Evolutionary conservation across 2,113 vertebrate genomes (phyloP).

Genomic region (Montifringilla adamsi): DNA sequence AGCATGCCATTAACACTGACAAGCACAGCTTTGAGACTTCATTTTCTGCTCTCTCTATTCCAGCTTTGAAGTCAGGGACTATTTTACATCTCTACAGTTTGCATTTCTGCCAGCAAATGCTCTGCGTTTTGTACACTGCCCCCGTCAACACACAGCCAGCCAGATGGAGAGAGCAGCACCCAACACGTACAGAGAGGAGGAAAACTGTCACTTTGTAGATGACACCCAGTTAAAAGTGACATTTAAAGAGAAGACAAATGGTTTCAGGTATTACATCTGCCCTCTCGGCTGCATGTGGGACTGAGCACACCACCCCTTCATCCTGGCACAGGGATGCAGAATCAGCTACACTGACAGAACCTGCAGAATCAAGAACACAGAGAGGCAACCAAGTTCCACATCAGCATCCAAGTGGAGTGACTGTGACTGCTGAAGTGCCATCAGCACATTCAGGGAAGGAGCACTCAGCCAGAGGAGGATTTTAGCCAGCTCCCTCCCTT

Average conservation of each 20-base stretch:
- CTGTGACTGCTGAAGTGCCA: background rate
- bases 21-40: background rate
- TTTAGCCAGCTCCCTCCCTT: background rate
- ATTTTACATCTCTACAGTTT: background rate
- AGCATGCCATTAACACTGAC: background rate
- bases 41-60: background rate
- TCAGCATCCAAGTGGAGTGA: background rate
- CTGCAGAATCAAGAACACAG: accelerated
- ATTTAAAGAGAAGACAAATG: background rate
- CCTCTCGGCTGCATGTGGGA: background rate
- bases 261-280: constrained; percentile 9
- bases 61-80: background rate
- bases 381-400: background rate
- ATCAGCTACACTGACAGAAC: background rate
- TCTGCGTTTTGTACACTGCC: background rate
- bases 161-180: background rate
- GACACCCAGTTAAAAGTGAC: background rate
- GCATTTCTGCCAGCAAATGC: background rate
- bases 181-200: background rate
- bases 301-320: background rate
- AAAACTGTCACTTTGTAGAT: background rate
- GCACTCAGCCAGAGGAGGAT: background rate
- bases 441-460: background rate
- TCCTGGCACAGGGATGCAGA: background rate
- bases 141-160: background rate